Conservation (phyloP, 1,140 invertebrate genomes). For the Pachyrhynchus sulphureomaculatus region DNA sequence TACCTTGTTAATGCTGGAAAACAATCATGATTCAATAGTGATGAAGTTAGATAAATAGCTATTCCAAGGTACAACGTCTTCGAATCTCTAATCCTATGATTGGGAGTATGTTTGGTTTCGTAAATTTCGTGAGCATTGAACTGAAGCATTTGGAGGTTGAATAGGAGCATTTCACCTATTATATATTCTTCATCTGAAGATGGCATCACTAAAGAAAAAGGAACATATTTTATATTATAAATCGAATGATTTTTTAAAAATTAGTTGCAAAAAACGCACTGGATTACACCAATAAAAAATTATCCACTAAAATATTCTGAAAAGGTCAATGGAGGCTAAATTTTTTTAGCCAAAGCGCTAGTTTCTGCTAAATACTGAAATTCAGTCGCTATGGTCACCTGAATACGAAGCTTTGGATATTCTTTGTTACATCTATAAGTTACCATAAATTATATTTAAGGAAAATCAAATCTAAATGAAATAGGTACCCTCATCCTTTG, state of each 20-base stretch:
- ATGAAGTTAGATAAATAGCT: conserved; percentile 76
- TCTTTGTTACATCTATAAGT: too few relatives aligned
- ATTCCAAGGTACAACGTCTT: conserved; percentile 70
- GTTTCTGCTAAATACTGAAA: too few relatives aligned
- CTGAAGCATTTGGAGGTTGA: conserved; percentile 77
- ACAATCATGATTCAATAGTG: conserved; percentile 88
- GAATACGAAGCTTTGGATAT: too few relatives aligned
- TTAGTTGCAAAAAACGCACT: too few relatives aligned
- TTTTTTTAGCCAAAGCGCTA: too few relatives aligned
- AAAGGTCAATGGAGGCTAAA: too few relatives aligned
- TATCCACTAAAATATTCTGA: too few relatives aligned
- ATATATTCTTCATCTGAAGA: conserved; percentile 57
- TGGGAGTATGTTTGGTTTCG: conserved; percentile 61
- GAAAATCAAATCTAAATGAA: too few relatives aligned
- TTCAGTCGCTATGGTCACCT: too few relatives aligned
- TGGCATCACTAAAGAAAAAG: conserved; percentile 46
- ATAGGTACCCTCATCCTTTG: too few relatives aligned
- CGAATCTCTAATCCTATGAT: conserved; percentile 56
- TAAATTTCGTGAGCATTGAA: conserved; percentile 91
- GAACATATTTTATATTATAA: not conserved
- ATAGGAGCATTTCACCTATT: conserved; percentile 66
- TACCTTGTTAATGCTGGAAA: conserved; percentile 76
- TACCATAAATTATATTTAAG: too few relatives aligned
- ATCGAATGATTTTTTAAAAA: not conserved
- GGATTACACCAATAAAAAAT: too few relatives aligned